Base-by-base conservation (phyloP, 1,140 invertebrate species). In the Scaptodrosophila lebanonensis region DNA sequence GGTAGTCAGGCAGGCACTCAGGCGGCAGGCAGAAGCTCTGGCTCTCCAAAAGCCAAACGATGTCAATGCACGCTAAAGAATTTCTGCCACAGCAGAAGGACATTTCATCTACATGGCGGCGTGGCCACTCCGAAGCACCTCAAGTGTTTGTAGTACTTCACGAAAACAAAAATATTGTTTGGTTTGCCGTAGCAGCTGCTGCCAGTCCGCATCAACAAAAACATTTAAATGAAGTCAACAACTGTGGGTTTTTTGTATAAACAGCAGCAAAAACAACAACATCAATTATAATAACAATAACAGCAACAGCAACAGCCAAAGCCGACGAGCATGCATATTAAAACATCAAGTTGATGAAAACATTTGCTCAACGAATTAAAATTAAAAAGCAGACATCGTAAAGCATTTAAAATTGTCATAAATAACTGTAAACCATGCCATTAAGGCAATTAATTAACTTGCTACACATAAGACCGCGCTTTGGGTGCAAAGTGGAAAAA, bases 41-140 rank as follows among this genome's bases (percentile, higher is more conserved):
- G 42, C 53, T 50, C 51, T 66, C 70, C 47, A 69, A 76, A 70
- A 67, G 58, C 50, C 47, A 53, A 25, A 29, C 48, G 38, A 66
- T 44, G 69, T 79, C 75, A 79, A 82, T 73, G 76, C 17, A 79
- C 75, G 76, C 57, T 66, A 1, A 79, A 66, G 75, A 79, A 79
- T 79, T 57, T 82, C 45, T 66, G 69, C 69, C 57, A 66, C 57
- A 44, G 69, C 75, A 79, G 75, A 79, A 79, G 75, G 75, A 79
- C 75, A 79, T 79, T 82, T 82, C 53, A 67, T 47, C 64, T 18
- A 59, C 56, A 43, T 56, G 29, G 11, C 12, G 42, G 30, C 45
- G 40, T 6, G 51, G 27, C 12, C 15, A 16, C 62, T 60, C n/a
- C n/a, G 70, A 69, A 75, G 71, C 66, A 70, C 47, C 50, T 77